Percentiles rank a stretch among this genome's conserved stretches.
Conservation (phyloP, 64 coral and sea anemone species). For the Acropora yongei region DNA sequence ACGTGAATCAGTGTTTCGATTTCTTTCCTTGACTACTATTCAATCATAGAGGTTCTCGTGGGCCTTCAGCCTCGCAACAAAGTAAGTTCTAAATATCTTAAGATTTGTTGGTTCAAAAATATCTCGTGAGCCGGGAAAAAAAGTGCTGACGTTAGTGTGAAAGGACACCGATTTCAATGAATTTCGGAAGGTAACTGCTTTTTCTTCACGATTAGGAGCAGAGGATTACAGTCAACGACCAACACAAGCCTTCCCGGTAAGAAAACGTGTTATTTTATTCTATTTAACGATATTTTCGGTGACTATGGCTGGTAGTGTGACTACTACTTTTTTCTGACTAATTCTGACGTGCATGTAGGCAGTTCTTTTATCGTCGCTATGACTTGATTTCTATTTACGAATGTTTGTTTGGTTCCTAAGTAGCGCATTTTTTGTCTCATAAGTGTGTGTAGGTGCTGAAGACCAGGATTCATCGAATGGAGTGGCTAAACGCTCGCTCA, state of each 20-base stretch:
- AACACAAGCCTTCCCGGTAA: conserved; percentile 27
- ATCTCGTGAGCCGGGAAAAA: neutral
- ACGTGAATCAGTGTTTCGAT: conserved; percentile 69
- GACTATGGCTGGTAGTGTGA: conserved; percentile 19
- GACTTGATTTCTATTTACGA: conserved; percentile 44
- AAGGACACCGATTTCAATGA: conserved; percentile 18
- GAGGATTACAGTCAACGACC: conserved; percentile 52
- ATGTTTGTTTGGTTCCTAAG: conserved; percentile 48
- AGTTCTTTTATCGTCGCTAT: conserved; percentile 3
- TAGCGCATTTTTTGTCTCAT: neutral
- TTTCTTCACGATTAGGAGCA: conserved; percentile 33
- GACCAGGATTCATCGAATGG: neutral
- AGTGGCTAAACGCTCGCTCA: neutral
- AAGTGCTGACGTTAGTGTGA: conserved; percentile 43
- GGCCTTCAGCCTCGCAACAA: conserved; percentile 77
- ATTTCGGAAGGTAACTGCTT: conserved; percentile 9
- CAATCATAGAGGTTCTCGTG: conserved; percentile 74
- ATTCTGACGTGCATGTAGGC: neutral
- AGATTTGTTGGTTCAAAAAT: conserved; percentile 8
- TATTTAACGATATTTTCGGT: conserved; percentile 2
- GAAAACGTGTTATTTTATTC: neutral
- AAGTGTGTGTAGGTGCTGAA: neutral
- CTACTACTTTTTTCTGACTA: conserved; percentile 16
- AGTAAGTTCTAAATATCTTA: conserved; percentile 76
- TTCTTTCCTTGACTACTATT: conserved; percentile 67